Base-by-base conservation (phyloP, 2,113 vertebrate genomes). In the Dipodomys stephensi region DNA sequence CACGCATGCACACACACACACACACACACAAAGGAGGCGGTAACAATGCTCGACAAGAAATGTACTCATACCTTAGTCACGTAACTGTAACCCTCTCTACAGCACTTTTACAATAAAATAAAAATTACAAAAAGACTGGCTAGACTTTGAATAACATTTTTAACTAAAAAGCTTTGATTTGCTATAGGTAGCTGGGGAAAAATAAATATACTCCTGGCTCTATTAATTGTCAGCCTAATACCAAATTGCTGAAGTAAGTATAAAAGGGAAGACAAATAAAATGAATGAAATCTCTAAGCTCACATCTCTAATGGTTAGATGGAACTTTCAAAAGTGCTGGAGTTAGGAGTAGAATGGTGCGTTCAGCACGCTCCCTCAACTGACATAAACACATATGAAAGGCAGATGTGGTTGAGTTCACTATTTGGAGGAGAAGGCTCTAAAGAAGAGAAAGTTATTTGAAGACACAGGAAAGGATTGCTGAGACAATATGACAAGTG, bases 181-280 rank as follows among this genome's bases (percentile, higher is more conserved):
- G 73, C 46, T 57, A 39, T 19, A 74, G 13, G 27, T 39, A 94
- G 30, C 13, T 69, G 53, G 12, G 18, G 16, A 11, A 18, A 94
- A 80, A 86, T 87, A 86, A 78, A 12, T 46, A 16, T 10, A 79
- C 18, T 35, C 25, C 44, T 94, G 64, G 19, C 32, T 93, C n/a
- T 88, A 64, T 74, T 76, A 87, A 84, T 69, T 92, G 53, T 82
- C 53, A 84, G 11, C 64, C 77, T 69, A 15, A 6, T n/a, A 77
- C 44, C 57, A 87, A 87, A 72, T 72, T 85, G 76, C 13, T 80
- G 35, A 88, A 49, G 20, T 79, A 87, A 65, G 11, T 64, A 7
- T 76, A 35, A 90, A 93, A 80, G 35, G 4, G 11, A 90, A 93
- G 23, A 88, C 10, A 67, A 72, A 67, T 1, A 77, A 2, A 83